Percentiles rank a stretch among this genome's conserved stretches.
Evolutionary conservation across 2,797 vertebrate species (phyloP).

Genomic region (Melanotaenia nigrans): DNA sequence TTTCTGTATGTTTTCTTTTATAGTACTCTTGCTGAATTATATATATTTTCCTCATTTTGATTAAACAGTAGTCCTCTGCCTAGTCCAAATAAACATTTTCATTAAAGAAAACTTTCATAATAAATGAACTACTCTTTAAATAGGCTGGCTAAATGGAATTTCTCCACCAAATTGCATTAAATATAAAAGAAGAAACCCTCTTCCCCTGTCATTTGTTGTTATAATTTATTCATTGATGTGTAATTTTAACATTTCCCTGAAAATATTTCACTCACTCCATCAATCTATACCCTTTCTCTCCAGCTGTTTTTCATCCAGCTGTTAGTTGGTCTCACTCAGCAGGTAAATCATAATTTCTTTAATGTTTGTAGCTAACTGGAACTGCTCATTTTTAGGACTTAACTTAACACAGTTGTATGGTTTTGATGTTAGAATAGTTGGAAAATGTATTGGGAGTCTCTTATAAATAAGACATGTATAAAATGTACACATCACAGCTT

Average conservation of each 20-base stretch:
- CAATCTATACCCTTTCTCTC: slow-evolving; percentile 24
- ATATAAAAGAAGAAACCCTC: not conserved
- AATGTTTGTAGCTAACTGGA: not conserved
- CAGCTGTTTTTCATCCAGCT: slow-evolving; percentile 92
- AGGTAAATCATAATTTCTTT: slow-evolving; percentile 77
- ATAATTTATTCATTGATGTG: not conserved
- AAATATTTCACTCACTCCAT: not conserved
- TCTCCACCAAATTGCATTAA: not conserved
- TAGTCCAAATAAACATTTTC: too few species aligned
- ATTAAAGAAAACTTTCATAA: not conserved
- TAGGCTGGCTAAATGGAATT: not conserved
- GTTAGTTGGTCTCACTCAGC: slow-evolving; percentile 90
- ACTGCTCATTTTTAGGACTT: too few species aligned
- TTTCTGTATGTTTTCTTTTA: not conserved
- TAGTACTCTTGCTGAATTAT: not conserved
- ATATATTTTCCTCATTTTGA: not conserved
- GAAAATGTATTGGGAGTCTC: not conserved
- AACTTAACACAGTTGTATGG: too few species aligned
- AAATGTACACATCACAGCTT: not conserved
- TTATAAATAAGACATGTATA: not conserved
- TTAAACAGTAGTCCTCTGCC: not conserved
- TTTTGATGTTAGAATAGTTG: too few species aligned
- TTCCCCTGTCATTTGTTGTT: not conserved
- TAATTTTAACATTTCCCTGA: not conserved
- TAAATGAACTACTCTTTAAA: not conserved